These are phyloP conservation scores for Falcaria lacertinaria DNA, from an alignment of 2,888 invertebrate genomes.

Conservation along the genomic window DNA sequence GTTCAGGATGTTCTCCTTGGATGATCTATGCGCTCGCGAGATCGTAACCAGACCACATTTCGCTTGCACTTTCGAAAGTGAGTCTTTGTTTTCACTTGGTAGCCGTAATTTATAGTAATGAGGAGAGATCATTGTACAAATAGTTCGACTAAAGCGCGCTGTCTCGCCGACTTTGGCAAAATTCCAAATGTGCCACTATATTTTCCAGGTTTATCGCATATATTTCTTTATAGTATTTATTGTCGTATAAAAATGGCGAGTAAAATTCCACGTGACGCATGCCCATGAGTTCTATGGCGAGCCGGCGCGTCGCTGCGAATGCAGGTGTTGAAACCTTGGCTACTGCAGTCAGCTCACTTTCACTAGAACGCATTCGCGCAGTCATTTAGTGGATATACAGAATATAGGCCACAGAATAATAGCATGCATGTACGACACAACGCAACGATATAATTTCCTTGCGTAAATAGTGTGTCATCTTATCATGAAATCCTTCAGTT, in stretches of 20 bases:
- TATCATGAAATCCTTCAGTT: constrained; percentile 66
- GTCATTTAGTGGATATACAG: constrained; percentile 23
- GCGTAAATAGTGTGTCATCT: constrained; percentile 51
- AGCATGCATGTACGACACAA: constrained; percentile 13
- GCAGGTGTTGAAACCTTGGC: constrained; percentile 54
- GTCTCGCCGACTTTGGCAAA: constrained; percentile 44
- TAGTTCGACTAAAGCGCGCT: constrained; percentile 40
- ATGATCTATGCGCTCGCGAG: constrained; percentile 47
- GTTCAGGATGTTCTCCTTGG: constrained; percentile 44
- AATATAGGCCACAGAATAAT: constrained; percentile 34
- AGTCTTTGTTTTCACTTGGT: constrained; percentile 71
- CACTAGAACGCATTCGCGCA: constrained; percentile 42
- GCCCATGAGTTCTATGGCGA: constrained; percentile 13
- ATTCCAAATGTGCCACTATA: constrained; percentile 45
- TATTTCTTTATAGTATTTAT: constrained; percentile 14
- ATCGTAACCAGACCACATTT: constrained; percentile 49
- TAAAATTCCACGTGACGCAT: constrained; percentile 27
- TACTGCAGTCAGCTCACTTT: constrained; percentile 52
- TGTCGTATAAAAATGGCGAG: constrained; percentile 26
- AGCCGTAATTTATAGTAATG: constrained; percentile 64
- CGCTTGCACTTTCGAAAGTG: constrained; percentile 68
- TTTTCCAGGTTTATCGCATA: constrained; percentile 19
- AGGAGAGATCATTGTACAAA: constrained; percentile 68
- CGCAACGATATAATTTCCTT: constrained; percentile 21
- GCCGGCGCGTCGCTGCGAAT: constrained; percentile 20